A percentile compares a stretch with the other conserved stretches of the same genome.
These are phyloP conservation scores for Paedocypris micromegethes DNA, from an alignment of 2,797 vertebrate species.

Conservation along the genomic window DNA sequence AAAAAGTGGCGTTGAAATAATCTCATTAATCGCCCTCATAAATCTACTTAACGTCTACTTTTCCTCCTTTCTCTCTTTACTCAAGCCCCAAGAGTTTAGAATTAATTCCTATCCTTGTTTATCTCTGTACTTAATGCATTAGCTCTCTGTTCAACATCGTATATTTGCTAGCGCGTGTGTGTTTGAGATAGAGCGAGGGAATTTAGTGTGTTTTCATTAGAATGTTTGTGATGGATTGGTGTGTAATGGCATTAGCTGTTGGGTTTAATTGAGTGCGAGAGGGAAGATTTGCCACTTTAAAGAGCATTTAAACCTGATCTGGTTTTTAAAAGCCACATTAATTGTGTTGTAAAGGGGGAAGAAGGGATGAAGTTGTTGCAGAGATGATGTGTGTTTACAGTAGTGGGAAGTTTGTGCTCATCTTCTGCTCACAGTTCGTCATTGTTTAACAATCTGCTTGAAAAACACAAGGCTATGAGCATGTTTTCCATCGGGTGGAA, in stretches of 20 bases:
- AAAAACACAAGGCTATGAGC: too few species aligned
- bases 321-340: too few species aligned
- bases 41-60: constrained; percentile 23
- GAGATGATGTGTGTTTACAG: too few species aligned
- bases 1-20: constrained; percentile 22
- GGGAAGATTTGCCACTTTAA: constrained; percentile 9
- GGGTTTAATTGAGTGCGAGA: constrained; percentile 23
- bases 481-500: too few species aligned
- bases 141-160: constrained; percentile 7
- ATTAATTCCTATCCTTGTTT: constrained; percentile 34
- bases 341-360: too few species aligned
- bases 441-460: too few species aligned
- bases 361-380: too few species aligned
- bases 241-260: constrained; percentile 27
- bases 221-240: constrained; percentile 30
- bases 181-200: neutral
- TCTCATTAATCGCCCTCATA: constrained; percentile 24
- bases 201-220: constrained; percentile 13
- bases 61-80: constrained; percentile 3
- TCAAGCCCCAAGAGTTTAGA: constrained; percentile 2
- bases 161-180: neutral
- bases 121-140: constrained; percentile 16
- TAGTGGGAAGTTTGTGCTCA: too few species aligned
- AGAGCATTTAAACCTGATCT: constrained; percentile 1
- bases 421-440: too few species aligned